These are phyloP conservation scores for Linnaemya vulpina DNA, from an alignment of 2,888 invertebrate genomes.

Conservation along the genomic window DNA sequence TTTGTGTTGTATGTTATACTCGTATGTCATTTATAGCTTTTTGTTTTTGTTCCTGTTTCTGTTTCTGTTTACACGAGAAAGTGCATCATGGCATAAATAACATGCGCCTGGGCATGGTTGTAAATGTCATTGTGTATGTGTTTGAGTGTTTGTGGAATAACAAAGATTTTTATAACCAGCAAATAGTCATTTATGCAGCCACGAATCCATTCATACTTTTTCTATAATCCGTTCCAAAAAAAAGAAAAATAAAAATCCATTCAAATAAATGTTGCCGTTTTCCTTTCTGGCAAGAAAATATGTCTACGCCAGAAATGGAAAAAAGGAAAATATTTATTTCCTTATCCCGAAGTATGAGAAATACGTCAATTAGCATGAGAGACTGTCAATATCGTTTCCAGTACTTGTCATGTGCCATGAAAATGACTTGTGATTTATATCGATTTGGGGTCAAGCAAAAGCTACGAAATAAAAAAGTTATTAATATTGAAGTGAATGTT, in stretches of 20 bases:
- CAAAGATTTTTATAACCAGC: constrained; percentile 19
- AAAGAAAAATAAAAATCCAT: background rate
- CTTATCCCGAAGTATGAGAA: constrained; percentile 36
- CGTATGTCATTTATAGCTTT: constrained; percentile 5
- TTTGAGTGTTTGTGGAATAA: background rate
- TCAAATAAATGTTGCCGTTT: constrained; percentile 15
- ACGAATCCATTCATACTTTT: constrained; percentile 9
- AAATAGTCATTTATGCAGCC: constrained; percentile 27
- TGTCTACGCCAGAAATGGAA: background rate
- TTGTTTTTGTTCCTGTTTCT: background rate
- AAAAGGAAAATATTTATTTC: background rate
- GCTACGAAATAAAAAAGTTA: background rate
- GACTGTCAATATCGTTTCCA: constrained; percentile 30
- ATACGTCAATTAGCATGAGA: constrained; percentile 54
- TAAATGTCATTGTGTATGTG: background rate
- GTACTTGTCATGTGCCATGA: constrained; percentile 10
- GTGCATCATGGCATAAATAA: background rate
- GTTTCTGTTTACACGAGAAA: background rate
- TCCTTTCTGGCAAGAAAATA: constrained; percentile 10
- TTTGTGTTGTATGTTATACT: background rate
- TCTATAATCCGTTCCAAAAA: background rate
- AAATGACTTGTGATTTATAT: background rate
- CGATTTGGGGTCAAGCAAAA: constrained; percentile 1
- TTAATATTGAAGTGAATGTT: background rate
- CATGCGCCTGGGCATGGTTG: background rate